These are phyloP conservation scores for Ceratitis capitata DNA, from an alignment of 1,140 invertebrate species.

Conservation along the genomic window DNA sequence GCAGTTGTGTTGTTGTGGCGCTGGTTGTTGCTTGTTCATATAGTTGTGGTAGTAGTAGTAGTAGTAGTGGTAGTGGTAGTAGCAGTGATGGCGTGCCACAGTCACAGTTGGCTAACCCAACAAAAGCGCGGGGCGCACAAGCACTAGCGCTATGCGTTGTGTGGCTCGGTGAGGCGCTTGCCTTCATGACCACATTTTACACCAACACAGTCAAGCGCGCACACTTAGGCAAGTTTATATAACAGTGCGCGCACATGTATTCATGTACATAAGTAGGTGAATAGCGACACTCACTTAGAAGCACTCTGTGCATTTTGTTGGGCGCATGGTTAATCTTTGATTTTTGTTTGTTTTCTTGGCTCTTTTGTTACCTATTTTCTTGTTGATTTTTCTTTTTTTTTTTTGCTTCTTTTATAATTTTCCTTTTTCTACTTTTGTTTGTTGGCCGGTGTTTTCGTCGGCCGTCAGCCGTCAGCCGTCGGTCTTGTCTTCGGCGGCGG, in stretches of 20 bases:
- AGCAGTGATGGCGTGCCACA: slow-evolving; percentile 53
- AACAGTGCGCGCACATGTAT: neutral
- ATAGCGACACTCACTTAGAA: neutral
- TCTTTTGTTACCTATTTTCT: neutral
- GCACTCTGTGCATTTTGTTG: neutral
- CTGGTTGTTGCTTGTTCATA: too few relatives aligned
- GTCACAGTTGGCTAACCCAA: neutral
- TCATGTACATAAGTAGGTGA: neutral
- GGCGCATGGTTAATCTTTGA: slow-evolving; percentile 8
- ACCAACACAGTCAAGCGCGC: neutral
- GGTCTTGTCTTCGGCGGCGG: neutral
- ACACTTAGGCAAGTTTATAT: too few relatives aligned
- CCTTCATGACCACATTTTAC: slow-evolving; percentile 15
- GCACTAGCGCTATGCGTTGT: neutral
- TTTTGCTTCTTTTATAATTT: neutral
- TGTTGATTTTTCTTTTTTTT: neutral
- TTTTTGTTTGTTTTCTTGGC: slow-evolving; percentile 43
- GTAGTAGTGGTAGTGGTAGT: slow-evolving; percentile 51
- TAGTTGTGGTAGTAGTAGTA: slow-evolving; percentile 60
- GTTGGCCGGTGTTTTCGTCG: neutral
- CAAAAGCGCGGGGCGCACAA: slow-evolving; percentile 34
- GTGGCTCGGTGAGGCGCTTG: neutral
- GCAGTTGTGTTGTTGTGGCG: slow-evolving; percentile 57
- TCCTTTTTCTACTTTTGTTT: neutral
- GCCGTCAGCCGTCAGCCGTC: neutral